phyloP scores from a whole-genome alignment of 2,797 vertebrate species.

The Tenualosa thibaudeaui region DNA sequence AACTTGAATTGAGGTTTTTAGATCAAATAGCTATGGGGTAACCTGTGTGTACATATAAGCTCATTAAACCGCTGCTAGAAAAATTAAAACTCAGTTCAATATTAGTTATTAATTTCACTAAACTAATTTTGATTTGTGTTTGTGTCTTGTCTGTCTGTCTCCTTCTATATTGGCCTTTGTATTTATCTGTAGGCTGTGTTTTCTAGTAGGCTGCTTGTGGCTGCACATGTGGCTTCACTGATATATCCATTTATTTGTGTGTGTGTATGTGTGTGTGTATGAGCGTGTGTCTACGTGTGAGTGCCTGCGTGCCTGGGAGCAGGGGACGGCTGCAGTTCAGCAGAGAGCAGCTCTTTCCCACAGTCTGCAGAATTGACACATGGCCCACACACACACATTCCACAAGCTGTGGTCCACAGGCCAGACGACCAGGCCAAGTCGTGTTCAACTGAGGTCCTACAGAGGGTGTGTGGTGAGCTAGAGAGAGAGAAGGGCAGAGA shows the following conservation, averaged over 20 bases:
- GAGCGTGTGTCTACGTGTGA: slow-evolving; percentile 11
- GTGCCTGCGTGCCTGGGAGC: slow-evolving; percentile 14
- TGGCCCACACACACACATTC: slow-evolving; percentile 26
- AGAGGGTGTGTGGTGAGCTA: not conserved
- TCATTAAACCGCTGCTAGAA: not conserved
- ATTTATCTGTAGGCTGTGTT: not conserved
- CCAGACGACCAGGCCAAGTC: slow-evolving; percentile 14
- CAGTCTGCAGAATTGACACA: slow-evolving; percentile 21
- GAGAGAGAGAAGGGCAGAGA: not conserved
- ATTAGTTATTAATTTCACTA: not conserved
- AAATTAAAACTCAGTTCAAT: not conserved
- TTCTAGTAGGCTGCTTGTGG: not conserved
- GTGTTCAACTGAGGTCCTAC: not conserved
- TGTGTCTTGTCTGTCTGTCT: not conserved
- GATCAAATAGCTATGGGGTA: not conserved
- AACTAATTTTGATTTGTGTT: not conserved
- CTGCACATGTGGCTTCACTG: not conserved
- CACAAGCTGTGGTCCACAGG: slow-evolving; percentile 15
- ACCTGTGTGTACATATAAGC: not conserved
- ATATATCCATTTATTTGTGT: not conserved
- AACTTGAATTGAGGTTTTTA: slow-evolving; percentile 1
- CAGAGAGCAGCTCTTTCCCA: slow-evolving; percentile 19
- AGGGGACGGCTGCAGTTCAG: slow-evolving; percentile 20
- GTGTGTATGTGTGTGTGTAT: not conserved
- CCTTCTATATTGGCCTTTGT: not conserved